phyloP scores from a whole-genome alignment of 2,113 vertebrate genomes.

The Motacilla tschutschensis region DNA sequence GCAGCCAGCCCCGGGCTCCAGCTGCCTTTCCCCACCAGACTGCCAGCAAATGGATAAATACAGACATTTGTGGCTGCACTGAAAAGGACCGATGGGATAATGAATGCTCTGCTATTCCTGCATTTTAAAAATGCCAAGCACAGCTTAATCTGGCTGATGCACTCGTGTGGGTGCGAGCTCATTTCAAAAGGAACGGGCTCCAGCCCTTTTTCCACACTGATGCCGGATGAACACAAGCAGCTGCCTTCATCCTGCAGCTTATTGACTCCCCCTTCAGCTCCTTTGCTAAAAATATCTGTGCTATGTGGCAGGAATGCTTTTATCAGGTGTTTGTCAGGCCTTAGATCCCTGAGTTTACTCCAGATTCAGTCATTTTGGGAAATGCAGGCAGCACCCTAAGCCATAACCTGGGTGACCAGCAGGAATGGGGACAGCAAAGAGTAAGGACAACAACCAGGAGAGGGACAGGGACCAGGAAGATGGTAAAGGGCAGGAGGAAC shows the following conservation, averaged over 20 bases:
- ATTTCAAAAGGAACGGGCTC: background rate
- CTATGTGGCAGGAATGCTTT: background rate
- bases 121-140: background rate
- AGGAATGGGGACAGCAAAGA: background rate
- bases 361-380: background rate
- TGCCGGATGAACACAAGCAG: background rate
- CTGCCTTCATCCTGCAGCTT: background rate
- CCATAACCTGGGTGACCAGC: background rate
- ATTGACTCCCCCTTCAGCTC: background rate
- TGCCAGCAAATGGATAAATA: background rate
- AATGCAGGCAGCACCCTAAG: background rate
- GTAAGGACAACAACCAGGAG: background rate
- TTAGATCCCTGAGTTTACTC: background rate
- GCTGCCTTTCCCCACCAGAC: background rate
- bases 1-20: background rate
- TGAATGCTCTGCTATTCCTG: background rate
- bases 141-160: background rate
- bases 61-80: background rate
- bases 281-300: background rate
- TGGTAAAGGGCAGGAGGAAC: accelerated
- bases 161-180: background rate
- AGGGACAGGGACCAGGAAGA: accelerated
- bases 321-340: background rate
- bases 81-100: background rate
- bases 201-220: background rate